Evolutionary conservation across 2,888 invertebrate species (phyloP).

Genomic region (Lissocephala sabroskyi): DNA sequence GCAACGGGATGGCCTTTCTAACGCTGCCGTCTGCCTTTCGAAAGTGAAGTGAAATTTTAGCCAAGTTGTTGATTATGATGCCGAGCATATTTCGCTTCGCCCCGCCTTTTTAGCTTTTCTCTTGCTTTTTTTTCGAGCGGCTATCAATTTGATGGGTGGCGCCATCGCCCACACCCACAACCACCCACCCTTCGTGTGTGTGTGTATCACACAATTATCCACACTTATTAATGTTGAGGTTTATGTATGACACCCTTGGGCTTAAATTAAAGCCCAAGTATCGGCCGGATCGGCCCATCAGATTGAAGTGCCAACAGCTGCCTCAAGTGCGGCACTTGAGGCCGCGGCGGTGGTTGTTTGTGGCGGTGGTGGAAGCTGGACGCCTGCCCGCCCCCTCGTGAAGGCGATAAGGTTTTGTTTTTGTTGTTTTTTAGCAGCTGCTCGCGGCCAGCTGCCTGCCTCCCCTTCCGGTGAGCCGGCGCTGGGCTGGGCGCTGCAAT

Average conservation of each 20-base stretch:
- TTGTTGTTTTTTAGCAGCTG: constrained; percentile 55
- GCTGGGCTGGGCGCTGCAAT: constrained; percentile 18
- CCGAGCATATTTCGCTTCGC: too few relatives aligned
- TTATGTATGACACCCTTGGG: constrained; percentile 58
- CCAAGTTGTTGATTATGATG: constrained; percentile 14
- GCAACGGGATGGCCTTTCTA: constrained; percentile 33
- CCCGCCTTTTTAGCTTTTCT: background rate
- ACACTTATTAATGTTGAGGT: constrained; percentile 68
- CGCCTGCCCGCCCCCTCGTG: background rate
- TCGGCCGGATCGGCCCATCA: too few relatives aligned
- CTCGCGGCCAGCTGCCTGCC: constrained; percentile 27
- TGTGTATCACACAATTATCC: constrained; percentile 58
- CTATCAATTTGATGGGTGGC: constrained; percentile 3
- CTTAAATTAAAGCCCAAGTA: constrained; percentile 50
- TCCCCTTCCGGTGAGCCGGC: background rate
- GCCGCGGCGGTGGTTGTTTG: constrained; percentile 13
- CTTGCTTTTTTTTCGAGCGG: constrained; percentile 5
- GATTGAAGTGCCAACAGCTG: constrained; percentile 31
- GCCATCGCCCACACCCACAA: background rate
- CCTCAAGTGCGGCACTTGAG: constrained; percentile 39
- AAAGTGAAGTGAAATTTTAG: constrained; percentile 58
- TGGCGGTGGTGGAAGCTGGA: background rate
- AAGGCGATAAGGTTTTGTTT: too few relatives aligned
- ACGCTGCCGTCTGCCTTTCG: constrained; percentile 26
- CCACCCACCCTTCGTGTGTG: too few relatives aligned